Conservation (phyloP, 1,140 invertebrate genomes). For the Phymastichus coffea region DNA sequence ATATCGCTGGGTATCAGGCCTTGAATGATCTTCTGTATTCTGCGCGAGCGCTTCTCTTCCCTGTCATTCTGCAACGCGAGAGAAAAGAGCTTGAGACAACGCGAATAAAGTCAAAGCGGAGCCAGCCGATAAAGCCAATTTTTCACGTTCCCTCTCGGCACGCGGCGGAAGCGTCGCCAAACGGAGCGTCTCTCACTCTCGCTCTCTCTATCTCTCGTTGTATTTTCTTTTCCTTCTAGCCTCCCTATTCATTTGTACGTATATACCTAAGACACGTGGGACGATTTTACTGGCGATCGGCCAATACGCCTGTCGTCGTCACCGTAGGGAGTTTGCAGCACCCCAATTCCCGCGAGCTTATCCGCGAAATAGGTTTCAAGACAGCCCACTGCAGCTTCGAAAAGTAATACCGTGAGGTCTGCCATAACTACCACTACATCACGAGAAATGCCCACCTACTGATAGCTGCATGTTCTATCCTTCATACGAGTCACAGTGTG, state of each 20-base stretch:
- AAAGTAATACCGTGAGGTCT: no score
- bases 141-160: no score
- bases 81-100: slow-evolving; percentile 5
- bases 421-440: no score
- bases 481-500: no score
- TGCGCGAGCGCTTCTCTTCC: slow-evolving; percentile 47
- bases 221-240: no score
- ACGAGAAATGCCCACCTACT: no score
- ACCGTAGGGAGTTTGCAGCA: no score
- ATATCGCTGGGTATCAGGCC: slow-evolving; percentile 53
- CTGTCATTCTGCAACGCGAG: slow-evolving; percentile 41
- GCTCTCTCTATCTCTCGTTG: background rate
- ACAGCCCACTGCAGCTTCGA: background rate
- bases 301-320: background rate
- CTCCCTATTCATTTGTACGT: no score
- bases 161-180: background rate
- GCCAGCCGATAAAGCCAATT: background rate
- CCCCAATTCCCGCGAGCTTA: background rate
- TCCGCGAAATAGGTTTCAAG: background rate
- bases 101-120: background rate
- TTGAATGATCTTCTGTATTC: slow-evolving; percentile 49
- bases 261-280: background rate
- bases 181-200: background rate
- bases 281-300: background rate
- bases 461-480: no score